A percentile compares a stretch with the other conserved stretches of the same genome.
These are phyloP conservation scores for Epizoanthus stellaris DNA, from an alignment of 92 coral and sea anemone genomes.

Conservation along the genomic window DNA sequence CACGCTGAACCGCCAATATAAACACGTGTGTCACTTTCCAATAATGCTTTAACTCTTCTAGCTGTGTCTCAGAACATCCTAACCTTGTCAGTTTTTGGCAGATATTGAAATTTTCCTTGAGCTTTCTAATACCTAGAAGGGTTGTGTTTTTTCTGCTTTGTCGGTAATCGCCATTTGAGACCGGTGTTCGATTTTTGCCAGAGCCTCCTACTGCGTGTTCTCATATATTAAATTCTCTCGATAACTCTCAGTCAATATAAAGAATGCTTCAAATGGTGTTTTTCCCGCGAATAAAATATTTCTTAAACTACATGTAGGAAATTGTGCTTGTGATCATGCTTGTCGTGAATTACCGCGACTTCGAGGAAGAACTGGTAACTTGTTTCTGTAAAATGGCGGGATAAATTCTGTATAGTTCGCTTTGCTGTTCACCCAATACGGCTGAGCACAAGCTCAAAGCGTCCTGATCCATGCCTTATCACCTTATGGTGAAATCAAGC, in stretches of 20 bases:
- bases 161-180: slow-evolving; percentile 6
- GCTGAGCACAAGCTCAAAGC: neutral
- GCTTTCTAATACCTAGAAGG: neutral
- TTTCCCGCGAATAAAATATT: slow-evolving; percentile 3
- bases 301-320: neutral
- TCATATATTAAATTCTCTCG: slow-evolving; percentile 16
- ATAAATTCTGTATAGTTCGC: neutral
- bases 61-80: neutral
- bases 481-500: slow-evolving; percentile 14
- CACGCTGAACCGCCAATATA: neutral
- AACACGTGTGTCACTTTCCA: slow-evolving; percentile 32
- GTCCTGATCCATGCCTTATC: no score
- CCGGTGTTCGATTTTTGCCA: slow-evolving; percentile 12
- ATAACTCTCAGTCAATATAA: slow-evolving; percentile 37
- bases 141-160: slow-evolving; percentile 10
- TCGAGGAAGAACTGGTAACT: neutral
- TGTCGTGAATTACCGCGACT: neutral
- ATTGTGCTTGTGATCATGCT: neutral
- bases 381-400: neutral
- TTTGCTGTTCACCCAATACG: slow-evolving; percentile 24
- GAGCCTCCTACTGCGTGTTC: slow-evolving; percentile 28
- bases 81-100: neutral
- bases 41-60: neutral
- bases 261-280: slow-evolving; percentile 29
- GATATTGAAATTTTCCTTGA: slow-evolving; percentile 1